Percentiles rank a stretch among this genome's conserved stretches.
Conservation (phyloP, 1,140 invertebrate genomes). For the Pogonomyrmex californicus region DNA sequence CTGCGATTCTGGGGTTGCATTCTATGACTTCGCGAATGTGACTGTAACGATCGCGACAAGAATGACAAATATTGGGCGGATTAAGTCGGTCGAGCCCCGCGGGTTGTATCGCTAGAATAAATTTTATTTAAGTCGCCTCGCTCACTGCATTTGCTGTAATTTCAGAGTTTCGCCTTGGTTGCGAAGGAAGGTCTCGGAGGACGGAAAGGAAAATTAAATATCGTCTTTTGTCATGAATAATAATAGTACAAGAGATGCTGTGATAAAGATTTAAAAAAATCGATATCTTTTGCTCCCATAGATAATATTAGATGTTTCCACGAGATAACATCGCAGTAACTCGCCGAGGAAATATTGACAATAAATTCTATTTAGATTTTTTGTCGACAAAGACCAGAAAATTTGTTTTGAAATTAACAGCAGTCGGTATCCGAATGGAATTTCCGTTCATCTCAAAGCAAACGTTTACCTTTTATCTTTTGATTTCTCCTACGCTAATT, state of each 20-base stretch:
- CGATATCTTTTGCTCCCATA: background rate
- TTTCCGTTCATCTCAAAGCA: background rate
- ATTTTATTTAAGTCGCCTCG: slow-evolving; percentile 33
- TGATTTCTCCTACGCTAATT: background rate
- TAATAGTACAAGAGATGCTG: background rate
- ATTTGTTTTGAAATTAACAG: background rate
- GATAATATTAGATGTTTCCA: background rate
- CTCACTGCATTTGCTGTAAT: slow-evolving; percentile 1
- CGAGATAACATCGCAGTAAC: too few relatives aligned
- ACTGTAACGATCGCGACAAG: slow-evolving; percentile 11
- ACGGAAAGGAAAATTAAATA: slow-evolving; percentile 24
- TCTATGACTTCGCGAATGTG: background rate
- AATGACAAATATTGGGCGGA: slow-evolving; percentile 38
- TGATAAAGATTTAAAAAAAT: background rate
- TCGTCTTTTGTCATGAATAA: slow-evolving; percentile 16
- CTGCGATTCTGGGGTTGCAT: background rate
- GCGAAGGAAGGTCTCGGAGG: background rate
- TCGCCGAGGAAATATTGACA: background rate
- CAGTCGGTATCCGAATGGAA: background rate
- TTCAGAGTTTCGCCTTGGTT: slow-evolving; percentile 7
- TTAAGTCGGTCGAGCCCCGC: background rate
- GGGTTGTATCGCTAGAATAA: slow-evolving; percentile 16
- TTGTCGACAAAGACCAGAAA: background rate
- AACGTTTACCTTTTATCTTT: background rate
- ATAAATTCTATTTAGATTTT: background rate